Evolutionary conservation across 2,113 vertebrate species (phyloP), one percentile per base, ranked within the genome.

Genomic region (Neogale vison): DNA sequence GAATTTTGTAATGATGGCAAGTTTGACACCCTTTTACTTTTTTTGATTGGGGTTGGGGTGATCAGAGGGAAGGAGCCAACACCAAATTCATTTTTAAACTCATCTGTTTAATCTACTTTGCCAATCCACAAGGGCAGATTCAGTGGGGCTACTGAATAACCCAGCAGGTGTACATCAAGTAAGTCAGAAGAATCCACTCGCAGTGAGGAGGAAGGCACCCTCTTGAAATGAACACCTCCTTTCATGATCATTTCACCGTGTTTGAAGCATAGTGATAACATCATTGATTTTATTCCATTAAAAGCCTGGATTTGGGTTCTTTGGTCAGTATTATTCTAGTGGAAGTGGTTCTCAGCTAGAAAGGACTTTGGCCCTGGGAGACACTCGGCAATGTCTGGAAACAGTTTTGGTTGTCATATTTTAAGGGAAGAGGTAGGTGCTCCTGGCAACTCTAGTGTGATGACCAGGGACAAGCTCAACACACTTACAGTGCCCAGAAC

Each of bases 401-500:
- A 63, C 14, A 12, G 23, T 23, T 63, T 63, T 50, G 72, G 45
- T 42, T 39, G n/a, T 34, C 76, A 17, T 17, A 9, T 29, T 47
- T 31, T 7, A 1, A 47, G 4, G 34, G 2, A 31, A 72, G 42
- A 29, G 14, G 7, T 29, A 31, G 15, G 9, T 9, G 34, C 11
- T 15, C 63, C 47, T 21, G 45, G 17, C 15, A 3, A 21, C 4
- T 47, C 6, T 21, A 4, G 9, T 15, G 9, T 20, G 85, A 47
- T 11, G 6, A 13, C 10, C 57, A 50, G 88, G 3, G 47, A 20
- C 0, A 17, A 1, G 5, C 10, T 21, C 10, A 11, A 57, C 3
- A 14, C 6, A 4, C 17, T 29, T 45, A 4, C 31, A 11, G 39
- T 0, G 18, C 4, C 9, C 45, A 31, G 74, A 21, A 26, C 3